A percentile compares a stretch with the other conserved stretches of the same genome.
These are phyloP conservation scores for Myotis planiceps DNA, from an alignment of 2,797 vertebrate genomes.

Conservation along the genomic window DNA sequence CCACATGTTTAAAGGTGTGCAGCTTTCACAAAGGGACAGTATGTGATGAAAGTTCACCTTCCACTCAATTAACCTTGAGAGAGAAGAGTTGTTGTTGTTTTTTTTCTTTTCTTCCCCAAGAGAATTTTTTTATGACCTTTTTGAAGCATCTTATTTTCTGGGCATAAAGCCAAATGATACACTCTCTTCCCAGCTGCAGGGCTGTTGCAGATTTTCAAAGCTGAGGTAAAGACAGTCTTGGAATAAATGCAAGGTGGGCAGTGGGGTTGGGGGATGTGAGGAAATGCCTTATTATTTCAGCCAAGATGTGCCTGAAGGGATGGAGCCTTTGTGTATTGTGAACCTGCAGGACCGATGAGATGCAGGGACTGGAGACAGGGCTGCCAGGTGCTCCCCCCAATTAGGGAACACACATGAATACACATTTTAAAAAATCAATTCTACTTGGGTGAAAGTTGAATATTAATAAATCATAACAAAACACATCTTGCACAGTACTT, in stretches of 20 bases:
- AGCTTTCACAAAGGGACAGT: conserved; percentile 62
- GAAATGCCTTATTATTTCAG: conserved; percentile 51
- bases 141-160: conserved; percentile 82
- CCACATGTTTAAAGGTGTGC: conserved; percentile 52
- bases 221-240: conserved; percentile 67
- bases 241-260: conserved; percentile 68
- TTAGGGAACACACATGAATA: conserved; percentile 58
- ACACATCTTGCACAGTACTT: conserved; percentile 50
- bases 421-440: conserved; percentile 68
- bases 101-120: conserved; percentile 69
- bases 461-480: conserved; percentile 71
- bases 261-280: background rate
- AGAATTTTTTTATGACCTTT: conserved; percentile 78
- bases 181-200: conserved; percentile 63
- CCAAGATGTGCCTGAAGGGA: conserved; percentile 24
- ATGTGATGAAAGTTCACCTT: conserved; percentile 75
- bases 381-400: conserved; percentile 22
- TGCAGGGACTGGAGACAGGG: background rate
- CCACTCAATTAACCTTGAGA: conserved; percentile 83
- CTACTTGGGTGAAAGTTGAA: conserved; percentile 65
- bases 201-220: conserved; percentile 74
- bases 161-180: conserved; percentile 84
- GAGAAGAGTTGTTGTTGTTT: conserved; percentile 44
- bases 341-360: background rate
- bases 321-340: background rate